Evolutionary conservation across 2,113 vertebrate species (phyloP), one percentile per base, ranked within the genome.

Genomic region (Empidonax traillii): DNA sequence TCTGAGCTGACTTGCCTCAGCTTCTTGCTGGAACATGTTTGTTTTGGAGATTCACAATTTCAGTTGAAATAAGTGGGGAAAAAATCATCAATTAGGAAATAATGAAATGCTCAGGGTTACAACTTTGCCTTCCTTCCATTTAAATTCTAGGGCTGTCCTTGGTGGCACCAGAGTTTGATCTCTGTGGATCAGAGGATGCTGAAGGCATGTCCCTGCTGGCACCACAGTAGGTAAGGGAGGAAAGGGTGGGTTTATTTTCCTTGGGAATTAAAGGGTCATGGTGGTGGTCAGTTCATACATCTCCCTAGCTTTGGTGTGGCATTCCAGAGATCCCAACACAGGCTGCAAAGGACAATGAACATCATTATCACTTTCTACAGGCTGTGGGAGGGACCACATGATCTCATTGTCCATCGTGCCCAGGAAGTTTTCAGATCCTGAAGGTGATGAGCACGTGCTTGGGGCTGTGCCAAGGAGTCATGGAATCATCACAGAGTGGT

Each of bases 391-490:
- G 30, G 20, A 21, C 23, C 46, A 53, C 33, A 24, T 0, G 0
- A 24, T 30, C 10, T 75, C 47, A 1, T 46, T 79, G 62, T 37
- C 71, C 24, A 3, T 44, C 28, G 0, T 2, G 13, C n/a, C 61
- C 58, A 76, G 82, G 75, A 68, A 24, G 55, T 52, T 52, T 87
- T 83, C 41, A 37, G 37, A 37, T 53, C 30, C 24, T 66, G 12
- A 39, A 6, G 52, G 37, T 30, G 37, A 31, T 8, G n/a, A 56
- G 31, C 44, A 41, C 0, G 0, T 62, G 25, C 2, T 0, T 12
- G 56, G 22, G 39, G 8, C 1, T 12, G 6, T 22, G 58, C 43
- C 43, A 52, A 76, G 37, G 66, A 72, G 6, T 39, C 27, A 22
- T 3, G 12, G 85, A n/a, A 46, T 47, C 46, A 30, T 39, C 53